Base-by-base conservation (phyloP, 2,888 invertebrate species). In the Synergus umbraculus region DNA sequence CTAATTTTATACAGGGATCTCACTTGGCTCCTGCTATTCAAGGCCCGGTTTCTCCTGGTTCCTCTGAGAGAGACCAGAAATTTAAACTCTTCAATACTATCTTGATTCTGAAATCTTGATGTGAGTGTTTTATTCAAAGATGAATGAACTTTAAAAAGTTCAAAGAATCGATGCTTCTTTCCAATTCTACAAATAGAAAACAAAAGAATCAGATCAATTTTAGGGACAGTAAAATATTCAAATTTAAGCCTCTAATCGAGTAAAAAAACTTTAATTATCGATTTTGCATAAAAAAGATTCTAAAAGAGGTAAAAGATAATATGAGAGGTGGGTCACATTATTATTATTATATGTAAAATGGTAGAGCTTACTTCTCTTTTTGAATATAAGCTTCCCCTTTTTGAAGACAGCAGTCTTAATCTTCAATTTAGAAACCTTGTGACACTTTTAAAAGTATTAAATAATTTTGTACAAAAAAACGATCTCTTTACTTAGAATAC, bases 1-100 rank as follows among this genome's bases (percentile, higher is more conserved):
- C 83, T 89, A 87, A 88, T 88, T 88, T 87, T 88, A 88, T 84
- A 84, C 86, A 67, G 82, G 80, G 80, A 82, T 84, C 84, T 79
- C 82, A 76, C 82, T 80, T 78, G 81, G 85, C 85, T 83, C 83
- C 84, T 81, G 86, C 86, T 86, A 86, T 87, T 89, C 88, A 86
- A 89, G 86, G 86, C 88, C 84, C 86, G 83, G 85, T 83, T 86
- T 83, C 84, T 85, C 84, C 83, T 83, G 81, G 78, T 84, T 84
- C 37, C 77, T 80, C 73, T 78, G 77, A 78, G 77, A 80, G 79
- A 58, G 79, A 81, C 73, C 66, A 82, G 46, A n/a, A 29, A 22
- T 22, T 67, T 67, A 41, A 67, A 67, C 76, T 60, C 44, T 67
- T 76, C 67, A 18, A 73, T 76, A 66, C 76, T 65, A 78, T 79